Conservation (phyloP, 2,797 vertebrate species). For the Fistularia tabacaria region DNA sequence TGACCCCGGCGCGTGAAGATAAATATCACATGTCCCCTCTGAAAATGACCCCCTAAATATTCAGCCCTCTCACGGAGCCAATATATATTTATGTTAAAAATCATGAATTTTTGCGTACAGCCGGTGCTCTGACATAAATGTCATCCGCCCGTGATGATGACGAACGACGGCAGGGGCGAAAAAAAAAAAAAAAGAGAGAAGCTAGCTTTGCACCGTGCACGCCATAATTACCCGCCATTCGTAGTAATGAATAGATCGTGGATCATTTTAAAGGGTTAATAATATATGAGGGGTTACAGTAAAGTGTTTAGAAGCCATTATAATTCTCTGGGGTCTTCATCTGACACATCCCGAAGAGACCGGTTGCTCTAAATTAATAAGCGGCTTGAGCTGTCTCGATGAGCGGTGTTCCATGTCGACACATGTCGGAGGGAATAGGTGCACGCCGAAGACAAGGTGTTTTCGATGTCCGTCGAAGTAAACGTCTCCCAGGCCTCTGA, state of each 20-base stretch:
- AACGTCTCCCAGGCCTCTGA: conserved; percentile 4
- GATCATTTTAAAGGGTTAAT: too few species aligned
- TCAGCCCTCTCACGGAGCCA: conserved; percentile 3
- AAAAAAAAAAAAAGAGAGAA: too few species aligned
- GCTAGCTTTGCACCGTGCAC: too few species aligned
- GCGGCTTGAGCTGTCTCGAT: conserved; percentile 34
- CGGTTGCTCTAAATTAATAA: conserved; percentile 16
- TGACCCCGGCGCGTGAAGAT: too few species aligned
- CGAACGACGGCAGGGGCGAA: neutral
- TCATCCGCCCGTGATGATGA: conserved; percentile 32
- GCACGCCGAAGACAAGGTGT: conserved; percentile 16
- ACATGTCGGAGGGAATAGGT: conserved; percentile 19
- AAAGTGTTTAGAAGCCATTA: conserved; percentile 18
- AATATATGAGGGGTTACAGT: too few species aligned
- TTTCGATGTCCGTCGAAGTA: conserved; percentile 35
- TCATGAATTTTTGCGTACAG: conserved; percentile 48
- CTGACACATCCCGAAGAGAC: conserved; percentile 6
- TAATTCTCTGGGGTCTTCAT: conserved; percentile 17
- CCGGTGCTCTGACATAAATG: neutral
- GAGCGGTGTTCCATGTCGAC: conserved; percentile 19
- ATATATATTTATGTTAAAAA: conserved; percentile 20
- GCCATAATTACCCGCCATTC: too few species aligned
- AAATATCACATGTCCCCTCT: too few species aligned
- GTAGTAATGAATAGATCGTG: too few species aligned
- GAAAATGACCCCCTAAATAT: neutral